Percentiles rank a stretch among this genome's conserved stretches.
Conservation (phyloP, 2,888 invertebrate genomes). For the Hecatera dysodea region DNA sequence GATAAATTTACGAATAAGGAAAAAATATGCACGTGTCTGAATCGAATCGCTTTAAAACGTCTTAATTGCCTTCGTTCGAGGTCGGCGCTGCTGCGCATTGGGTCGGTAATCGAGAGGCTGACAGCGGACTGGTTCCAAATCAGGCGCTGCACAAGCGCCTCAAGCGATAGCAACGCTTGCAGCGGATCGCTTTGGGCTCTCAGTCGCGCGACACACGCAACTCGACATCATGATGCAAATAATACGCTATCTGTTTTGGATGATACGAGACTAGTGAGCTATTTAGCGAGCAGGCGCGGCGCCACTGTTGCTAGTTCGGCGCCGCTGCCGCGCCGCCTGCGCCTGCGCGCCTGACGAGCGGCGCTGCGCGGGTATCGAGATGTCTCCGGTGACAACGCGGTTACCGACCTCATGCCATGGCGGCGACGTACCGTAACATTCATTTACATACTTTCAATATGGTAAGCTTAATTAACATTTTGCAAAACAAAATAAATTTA, state of each 20-base stretch:
- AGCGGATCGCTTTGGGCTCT: constrained; percentile 40
- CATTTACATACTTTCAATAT: constrained; percentile 78
- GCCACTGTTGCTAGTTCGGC: constrained; percentile 35
- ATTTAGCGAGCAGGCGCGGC: constrained; percentile 16
- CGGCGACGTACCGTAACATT: constrained; percentile 74
- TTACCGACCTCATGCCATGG: constrained; percentile 82
- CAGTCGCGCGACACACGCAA: constrained; percentile 17
- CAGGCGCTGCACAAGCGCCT: constrained; percentile 54
- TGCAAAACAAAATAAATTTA: constrained; percentile 69
- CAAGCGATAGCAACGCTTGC: constrained; percentile 38
- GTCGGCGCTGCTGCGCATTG: constrained; percentile 73
- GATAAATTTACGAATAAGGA: constrained; percentile 86
- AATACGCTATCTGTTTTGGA: constrained; percentile 8
- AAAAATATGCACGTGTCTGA: constrained; percentile 88
- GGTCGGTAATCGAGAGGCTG: constrained; percentile 79
- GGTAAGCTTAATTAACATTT: constrained; percentile 70
- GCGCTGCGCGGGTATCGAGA: constrained; percentile 75
- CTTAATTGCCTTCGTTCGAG: constrained; percentile 87
- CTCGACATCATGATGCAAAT: constrained; percentile 10
- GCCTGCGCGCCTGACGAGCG: constrained; percentile 53
- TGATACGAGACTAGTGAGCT: constrained; percentile 10
- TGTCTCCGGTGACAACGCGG: constrained; percentile 81
- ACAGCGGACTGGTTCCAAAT: constrained; percentile 78
- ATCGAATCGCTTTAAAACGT: constrained; percentile 88
- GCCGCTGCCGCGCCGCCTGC: neutral